Evolutionary conservation across 2,888 invertebrate genomes (phyloP).

Genomic region (Ochropleura plecta): DNA sequence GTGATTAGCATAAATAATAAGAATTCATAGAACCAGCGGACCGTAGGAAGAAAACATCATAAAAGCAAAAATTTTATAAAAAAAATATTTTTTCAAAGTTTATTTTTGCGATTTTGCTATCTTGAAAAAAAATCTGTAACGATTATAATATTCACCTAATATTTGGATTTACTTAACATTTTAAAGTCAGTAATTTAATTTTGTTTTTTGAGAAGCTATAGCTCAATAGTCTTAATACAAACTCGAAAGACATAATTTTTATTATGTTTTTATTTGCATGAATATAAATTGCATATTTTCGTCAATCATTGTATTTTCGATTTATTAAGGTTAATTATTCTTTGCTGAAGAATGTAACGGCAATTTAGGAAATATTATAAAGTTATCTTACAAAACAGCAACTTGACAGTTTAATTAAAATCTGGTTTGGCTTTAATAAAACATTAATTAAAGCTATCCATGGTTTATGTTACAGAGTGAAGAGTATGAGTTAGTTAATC

Average conservation of each 20-base stretch:
- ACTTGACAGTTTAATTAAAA: conserved; percentile 36
- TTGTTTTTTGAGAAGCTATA: too few relatives aligned
- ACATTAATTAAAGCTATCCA: conserved; percentile 40
- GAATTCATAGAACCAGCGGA: neutral
- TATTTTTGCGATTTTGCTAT: too few relatives aligned
- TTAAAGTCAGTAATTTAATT: too few relatives aligned
- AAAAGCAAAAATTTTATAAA: neutral
- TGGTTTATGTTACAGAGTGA: conserved; percentile 47
- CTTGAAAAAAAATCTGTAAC: too few relatives aligned
- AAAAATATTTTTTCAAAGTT: too few relatives aligned
- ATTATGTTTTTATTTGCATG: too few relatives aligned
- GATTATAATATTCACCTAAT: too few relatives aligned
- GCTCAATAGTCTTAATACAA: too few relatives aligned
- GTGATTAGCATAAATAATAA: conserved; percentile 43
- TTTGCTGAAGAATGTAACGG: neutral
- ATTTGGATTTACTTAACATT: too few relatives aligned
- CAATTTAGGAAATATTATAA: neutral
- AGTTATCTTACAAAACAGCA: conserved; percentile 5
- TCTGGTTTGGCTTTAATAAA: conserved; percentile 27
- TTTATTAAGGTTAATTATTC: neutral
- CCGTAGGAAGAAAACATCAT: neutral
- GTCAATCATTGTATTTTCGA: neutral
- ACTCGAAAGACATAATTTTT: too few relatives aligned
- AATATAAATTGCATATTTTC: too few relatives aligned
- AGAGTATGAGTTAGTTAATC: too few relatives aligned